Evolutionary conservation across 1,140 invertebrate species (phyloP).

Genomic region (Sitophilus oryzae): DNA sequence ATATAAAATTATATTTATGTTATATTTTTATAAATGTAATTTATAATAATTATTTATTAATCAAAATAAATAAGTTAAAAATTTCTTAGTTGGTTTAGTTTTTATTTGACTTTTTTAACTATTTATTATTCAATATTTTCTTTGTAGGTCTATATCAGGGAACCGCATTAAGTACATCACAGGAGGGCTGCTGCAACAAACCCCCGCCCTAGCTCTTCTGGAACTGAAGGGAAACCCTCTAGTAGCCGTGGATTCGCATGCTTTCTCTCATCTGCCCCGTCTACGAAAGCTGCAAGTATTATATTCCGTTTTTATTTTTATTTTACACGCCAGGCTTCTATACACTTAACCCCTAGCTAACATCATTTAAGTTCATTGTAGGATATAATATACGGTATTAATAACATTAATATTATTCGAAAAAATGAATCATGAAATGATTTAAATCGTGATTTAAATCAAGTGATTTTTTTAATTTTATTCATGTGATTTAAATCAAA

Average conservation of each 20-base stretch:
- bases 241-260: conserved; percentile 55
- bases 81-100: too few relatives aligned
- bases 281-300: conserved; percentile 67
- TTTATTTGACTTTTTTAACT: too few relatives aligned
- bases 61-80: too few relatives aligned
- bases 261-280: conserved; percentile 59
- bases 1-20: too few relatives aligned
- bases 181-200: conserved; percentile 53
- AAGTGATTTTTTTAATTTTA: not conserved
- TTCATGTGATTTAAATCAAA: not conserved
- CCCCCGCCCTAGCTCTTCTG: conserved; percentile 54
- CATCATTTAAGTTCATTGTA: too few relatives aligned
- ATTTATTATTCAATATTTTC: not conserved
- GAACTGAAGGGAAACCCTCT: conserved; percentile 69
- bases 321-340: conserved; percentile 4
- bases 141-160: conserved; percentile 60
- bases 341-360: too few relatives aligned
- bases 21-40: too few relatives aligned
- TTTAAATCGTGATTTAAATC: too few relatives aligned
- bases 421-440: too few relatives aligned
- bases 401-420: too few relatives aligned
- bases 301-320: conserved; percentile 22
- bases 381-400: not conserved
- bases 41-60: too few relatives aligned
- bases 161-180: conserved; percentile 61